Percentiles rank a stretch among this genome's conserved stretches.
These are phyloP conservation scores for Syritta pipiens DNA, from an alignment of 2,888 invertebrate species.

Conservation along the genomic window DNA sequence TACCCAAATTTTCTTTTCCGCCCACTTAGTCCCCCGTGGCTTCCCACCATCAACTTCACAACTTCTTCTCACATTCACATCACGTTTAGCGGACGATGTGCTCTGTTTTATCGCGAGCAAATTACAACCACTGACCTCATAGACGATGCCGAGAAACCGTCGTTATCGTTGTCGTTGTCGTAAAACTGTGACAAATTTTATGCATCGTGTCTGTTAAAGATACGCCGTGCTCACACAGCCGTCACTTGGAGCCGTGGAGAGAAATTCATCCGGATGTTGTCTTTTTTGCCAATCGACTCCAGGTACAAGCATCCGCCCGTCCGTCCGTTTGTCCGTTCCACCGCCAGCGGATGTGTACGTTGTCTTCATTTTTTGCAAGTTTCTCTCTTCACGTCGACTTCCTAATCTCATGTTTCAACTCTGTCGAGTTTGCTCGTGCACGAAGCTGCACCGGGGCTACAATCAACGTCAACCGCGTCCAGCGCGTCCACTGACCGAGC, in stretches of 20 bases:
- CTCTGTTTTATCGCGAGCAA: background rate
- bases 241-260: too few species aligned
- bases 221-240: background rate
- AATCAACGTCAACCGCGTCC: too few species aligned
- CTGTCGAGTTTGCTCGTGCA: background rate
- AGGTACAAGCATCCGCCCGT: too few species aligned
- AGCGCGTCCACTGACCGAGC: conserved; percentile 24
- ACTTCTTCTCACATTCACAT: too few species aligned
- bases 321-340: too few species aligned
- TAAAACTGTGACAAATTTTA: conserved; percentile 20
- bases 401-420: conserved; percentile 44
- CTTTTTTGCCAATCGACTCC: conserved; percentile 22
- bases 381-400: conserved; percentile 45
- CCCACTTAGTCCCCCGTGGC: too few species aligned
- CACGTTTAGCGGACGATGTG: too few species aligned
- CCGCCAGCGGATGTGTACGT: background rate
- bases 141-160: background rate
- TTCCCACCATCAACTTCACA: too few species aligned
- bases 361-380: background rate
- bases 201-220: background rate
- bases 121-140: background rate
- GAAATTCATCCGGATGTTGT: conserved; percentile 47
- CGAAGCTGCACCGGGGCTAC: background rate
- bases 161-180: too few species aligned
- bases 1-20: too few species aligned